phyloP scores from a whole-genome alignment of 64 coral and sea anemone genomes.

The Porites lutea region DNA sequence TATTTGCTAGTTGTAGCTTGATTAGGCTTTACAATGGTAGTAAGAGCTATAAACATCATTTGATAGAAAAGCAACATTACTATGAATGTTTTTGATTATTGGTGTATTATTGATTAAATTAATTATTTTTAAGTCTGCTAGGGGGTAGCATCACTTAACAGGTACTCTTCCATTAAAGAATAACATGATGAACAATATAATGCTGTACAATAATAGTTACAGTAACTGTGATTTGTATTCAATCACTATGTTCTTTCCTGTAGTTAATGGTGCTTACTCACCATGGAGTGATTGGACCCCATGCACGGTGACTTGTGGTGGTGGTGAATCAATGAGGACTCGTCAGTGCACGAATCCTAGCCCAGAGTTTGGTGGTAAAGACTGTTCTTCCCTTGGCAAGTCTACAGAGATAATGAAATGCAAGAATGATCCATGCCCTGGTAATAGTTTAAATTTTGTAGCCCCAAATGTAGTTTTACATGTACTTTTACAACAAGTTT shows the following conservation, averaged over 20 bases:
- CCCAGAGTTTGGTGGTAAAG: slow-evolving; percentile 79
- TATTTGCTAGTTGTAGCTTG: no score
- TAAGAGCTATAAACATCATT: no score
- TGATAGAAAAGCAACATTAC: no score
- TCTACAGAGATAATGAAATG: slow-evolving; percentile 76
- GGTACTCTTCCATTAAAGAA: no score
- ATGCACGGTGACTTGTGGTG: slow-evolving; percentile 85
- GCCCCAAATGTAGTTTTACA: no score
- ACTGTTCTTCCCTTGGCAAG: slow-evolving; percentile 77
- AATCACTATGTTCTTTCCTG: neutral
- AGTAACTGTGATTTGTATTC: neutral
- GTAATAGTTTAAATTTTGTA: slow-evolving; percentile 12
- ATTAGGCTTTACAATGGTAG: no score
- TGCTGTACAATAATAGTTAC: neutral
- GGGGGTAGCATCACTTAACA: no score
- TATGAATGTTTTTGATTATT: no score
- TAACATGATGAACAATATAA: no score
- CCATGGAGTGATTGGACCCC: slow-evolving; percentile 83
- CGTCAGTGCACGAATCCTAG: slow-evolving; percentile 74
- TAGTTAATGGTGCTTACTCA: slow-evolving; percentile 90
- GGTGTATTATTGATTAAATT: no score
- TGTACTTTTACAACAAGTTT: no score
- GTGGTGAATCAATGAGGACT: slow-evolving; percentile 80
- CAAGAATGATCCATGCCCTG: slow-evolving; percentile 77
- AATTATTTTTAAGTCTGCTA: no score